Percentiles rank a stretch among this genome's conserved stretches.
phyloP scores from a whole-genome alignment of 23 tunicate genomes.

The Clavelina lepadiformis region DNA sequence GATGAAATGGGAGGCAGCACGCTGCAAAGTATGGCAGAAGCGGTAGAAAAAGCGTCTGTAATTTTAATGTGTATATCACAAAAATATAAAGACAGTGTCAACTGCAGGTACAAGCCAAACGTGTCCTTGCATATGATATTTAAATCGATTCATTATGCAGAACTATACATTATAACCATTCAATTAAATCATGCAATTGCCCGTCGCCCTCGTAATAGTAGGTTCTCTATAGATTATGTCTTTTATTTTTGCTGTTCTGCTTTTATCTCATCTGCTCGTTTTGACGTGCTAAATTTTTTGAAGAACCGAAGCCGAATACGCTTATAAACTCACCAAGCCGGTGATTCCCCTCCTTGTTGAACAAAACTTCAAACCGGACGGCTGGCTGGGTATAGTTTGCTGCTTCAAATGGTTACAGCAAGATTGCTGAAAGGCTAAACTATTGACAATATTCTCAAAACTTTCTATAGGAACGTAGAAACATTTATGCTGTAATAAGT shows the following conservation, averaged over 20 bases:
- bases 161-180: no score
- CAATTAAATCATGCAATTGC: no score
- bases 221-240: no score
- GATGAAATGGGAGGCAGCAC: slow-evolving; percentile 81
- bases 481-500: no score
- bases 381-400: slow-evolving; percentile 60
- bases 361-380: slow-evolving; percentile 51
- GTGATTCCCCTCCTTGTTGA: slow-evolving; percentile 52
- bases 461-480: no score
- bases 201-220: no score
- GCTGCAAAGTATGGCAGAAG: slow-evolving; percentile 61
- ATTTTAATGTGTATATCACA: slow-evolving; percentile 44
- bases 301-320: slow-evolving; percentile 82
- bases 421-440: no score
- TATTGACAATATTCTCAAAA: no score
- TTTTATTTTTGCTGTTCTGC: no score
- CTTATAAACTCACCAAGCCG: slow-evolving; percentile 18
- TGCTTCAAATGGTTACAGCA: background rate
- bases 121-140: no score
- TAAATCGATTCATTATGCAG: no score
- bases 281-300: background rate
- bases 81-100: slow-evolving; percentile 62
- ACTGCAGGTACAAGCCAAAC: slow-evolving; percentile 58
- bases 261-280: no score
- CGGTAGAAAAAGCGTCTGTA: slow-evolving; percentile 59